phyloP scores from a whole-genome alignment of 2,113 vertebrate genomes.

The Sapajus apella region DNA sequence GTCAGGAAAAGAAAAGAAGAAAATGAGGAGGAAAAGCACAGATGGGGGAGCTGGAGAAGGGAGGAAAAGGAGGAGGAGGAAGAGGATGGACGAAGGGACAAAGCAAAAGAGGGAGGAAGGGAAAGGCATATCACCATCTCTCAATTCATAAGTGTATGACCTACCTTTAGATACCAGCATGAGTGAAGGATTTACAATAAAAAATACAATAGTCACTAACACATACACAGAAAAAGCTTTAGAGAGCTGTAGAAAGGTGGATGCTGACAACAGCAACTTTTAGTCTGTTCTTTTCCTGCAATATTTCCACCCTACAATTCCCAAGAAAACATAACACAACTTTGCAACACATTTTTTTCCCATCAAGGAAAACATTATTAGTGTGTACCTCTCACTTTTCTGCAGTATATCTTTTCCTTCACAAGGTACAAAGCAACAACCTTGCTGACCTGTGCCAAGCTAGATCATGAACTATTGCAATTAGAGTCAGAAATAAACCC shows the following conservation, averaged over 20 bases:
- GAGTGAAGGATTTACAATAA: not conserved
- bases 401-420: not conserved
- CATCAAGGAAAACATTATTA: not conserved
- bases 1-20: not conserved
- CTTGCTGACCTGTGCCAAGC: too few species aligned
- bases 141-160: not conserved
- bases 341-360: not conserved
- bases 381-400: not conserved
- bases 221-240: not conserved
- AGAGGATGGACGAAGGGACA: not conserved
- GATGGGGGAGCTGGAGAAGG: accelerated
- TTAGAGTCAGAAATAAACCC: not conserved
- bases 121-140: not conserved
- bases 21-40: not conserved
- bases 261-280: not conserved
- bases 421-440: too few species aligned
- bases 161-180: not conserved
- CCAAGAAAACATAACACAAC: not conserved
- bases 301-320: not conserved
- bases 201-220: not conserved
- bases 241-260: not conserved
- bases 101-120: not conserved
- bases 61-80: too few species aligned
- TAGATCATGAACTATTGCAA: not conserved
- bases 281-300: not conserved